Percentiles rank a stretch among this genome's conserved stretches.
Evolutionary conservation across 2,113 vertebrate genomes (phyloP).

Genomic region (Tachuris rubrigastra): DNA sequence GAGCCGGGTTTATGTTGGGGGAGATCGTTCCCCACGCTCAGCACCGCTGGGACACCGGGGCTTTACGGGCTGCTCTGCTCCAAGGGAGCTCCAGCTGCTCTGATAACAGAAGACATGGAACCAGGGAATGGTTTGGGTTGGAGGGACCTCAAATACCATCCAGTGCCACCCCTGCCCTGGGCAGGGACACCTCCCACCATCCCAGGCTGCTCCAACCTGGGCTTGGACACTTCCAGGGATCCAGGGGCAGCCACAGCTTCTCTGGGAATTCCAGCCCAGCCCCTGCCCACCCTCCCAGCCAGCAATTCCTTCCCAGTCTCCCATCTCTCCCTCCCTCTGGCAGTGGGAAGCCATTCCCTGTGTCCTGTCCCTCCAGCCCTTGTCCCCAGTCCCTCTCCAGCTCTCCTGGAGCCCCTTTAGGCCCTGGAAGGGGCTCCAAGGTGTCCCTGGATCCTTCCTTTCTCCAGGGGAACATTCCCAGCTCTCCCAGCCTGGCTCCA

Average conservation of each 20-base stretch:
- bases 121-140: background rate
- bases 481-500: background rate
- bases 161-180: background rate
- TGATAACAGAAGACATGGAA: background rate
- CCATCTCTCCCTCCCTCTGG: rapidly evolving
- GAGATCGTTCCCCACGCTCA: background rate
- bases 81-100: background rate
- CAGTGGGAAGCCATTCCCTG: background rate
- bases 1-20: background rate
- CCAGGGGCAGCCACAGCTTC: background rate
- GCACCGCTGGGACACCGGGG: background rate
- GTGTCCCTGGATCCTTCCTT: background rate
- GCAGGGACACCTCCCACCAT: background rate
- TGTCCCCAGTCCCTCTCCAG: background rate
- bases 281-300: rapidly evolving
- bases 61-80: background rate
- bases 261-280: background rate
- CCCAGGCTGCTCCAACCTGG: background rate
- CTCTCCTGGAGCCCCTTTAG: background rate
- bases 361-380: background rate
- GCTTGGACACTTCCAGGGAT: background rate
- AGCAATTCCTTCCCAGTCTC: background rate
- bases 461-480: background rate
- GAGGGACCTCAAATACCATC: background rate
- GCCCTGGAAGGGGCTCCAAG: background rate